A percentile compares a stretch with the other conserved stretches of the same genome.
phyloP scores from a whole-genome alignment of 1,140 invertebrate species.

The Pachypsylla venusta region DNA sequence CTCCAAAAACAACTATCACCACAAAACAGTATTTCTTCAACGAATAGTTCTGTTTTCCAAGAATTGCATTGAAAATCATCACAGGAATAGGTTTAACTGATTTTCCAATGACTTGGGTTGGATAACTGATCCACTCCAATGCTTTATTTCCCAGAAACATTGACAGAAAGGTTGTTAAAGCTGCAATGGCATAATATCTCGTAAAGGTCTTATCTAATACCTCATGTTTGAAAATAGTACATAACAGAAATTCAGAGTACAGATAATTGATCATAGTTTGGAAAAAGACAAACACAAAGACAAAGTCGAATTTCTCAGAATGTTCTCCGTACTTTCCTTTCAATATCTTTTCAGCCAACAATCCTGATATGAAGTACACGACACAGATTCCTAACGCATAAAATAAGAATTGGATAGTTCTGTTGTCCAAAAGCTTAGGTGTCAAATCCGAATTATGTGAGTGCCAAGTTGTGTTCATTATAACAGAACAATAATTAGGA shows the following conservation, averaged over 20 bases:
- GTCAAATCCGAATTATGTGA: too few relatives aligned
- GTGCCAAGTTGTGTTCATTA: too few relatives aligned
- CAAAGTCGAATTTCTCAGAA: neutral
- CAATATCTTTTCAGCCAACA: neutral
- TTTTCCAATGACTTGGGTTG: constrained; percentile 1
- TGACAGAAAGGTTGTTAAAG: neutral
- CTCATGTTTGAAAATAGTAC: neutral
- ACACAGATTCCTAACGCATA: constrained; percentile 25
- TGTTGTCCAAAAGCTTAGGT: too few relatives aligned
- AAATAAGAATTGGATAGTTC: constrained; percentile 18
- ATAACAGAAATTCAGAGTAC: neutral
- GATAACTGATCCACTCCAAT: neutral
- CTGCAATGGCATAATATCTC: neutral
- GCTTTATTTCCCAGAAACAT: neutral
- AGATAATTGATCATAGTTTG: neutral
- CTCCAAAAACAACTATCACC: neutral
- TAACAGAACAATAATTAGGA: too few relatives aligned
- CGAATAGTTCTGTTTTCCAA: constrained; percentile 7
- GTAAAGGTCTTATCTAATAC: neutral
- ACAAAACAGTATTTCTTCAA: neutral
- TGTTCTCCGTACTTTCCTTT: neutral
- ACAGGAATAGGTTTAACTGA: constrained; percentile 5
- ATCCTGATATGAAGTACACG: constrained; percentile 29
- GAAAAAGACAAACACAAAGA: neutral
- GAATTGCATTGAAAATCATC: neutral